Evolutionary conservation across 2,888 invertebrate species (phyloP), one percentile per base, ranked within the genome.

Genomic region (Globia sparganii): DNA sequence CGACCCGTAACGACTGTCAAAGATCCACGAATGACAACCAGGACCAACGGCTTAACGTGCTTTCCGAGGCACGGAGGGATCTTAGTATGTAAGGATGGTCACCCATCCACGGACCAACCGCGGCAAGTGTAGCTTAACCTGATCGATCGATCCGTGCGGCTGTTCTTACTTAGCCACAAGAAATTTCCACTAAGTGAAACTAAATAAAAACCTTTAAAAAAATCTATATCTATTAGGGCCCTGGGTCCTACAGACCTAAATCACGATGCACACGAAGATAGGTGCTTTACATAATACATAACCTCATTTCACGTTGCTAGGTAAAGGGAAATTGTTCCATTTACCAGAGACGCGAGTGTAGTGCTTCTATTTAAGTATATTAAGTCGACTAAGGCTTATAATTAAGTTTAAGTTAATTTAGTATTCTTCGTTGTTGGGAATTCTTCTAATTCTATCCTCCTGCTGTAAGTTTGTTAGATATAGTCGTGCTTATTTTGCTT

Each of bases 391-490:
- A 64, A 21, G 46, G 37, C 49, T 68, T 66, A 58, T 73, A 73
- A 85, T 80, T 80, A 31, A 76, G 85, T 84, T 81, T 43, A 37
- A 82, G 61, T 73, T 77, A 21, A 81, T 77, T 73, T 71, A 34
- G 66, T 64, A 72, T 64, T 74, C 61, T 70, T 66, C 18, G 25
- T 28, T 62, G n/a, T 28, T n/a, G 43, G 9, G 18, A 28, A n/a
- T 56, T 49, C 1, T 8, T 75, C 15, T 77, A 58, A 31, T 58
- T 25, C 25, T 40, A 3, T 15, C 9, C 37, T 37, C 5, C 25
- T 43, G 28, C 13, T n/a, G 25, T 34, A 31, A 11, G 11, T 58
- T 67, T 79, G 34, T 68, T 25, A 11, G 11, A n/a, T 11, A 8
- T 4, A 6, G 15, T 37, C 18, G 6, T 37, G 43, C 18, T 69